Evolutionary conservation across 2,797 vertebrate species (phyloP).

Genomic region (Allobates femoralis): DNA sequence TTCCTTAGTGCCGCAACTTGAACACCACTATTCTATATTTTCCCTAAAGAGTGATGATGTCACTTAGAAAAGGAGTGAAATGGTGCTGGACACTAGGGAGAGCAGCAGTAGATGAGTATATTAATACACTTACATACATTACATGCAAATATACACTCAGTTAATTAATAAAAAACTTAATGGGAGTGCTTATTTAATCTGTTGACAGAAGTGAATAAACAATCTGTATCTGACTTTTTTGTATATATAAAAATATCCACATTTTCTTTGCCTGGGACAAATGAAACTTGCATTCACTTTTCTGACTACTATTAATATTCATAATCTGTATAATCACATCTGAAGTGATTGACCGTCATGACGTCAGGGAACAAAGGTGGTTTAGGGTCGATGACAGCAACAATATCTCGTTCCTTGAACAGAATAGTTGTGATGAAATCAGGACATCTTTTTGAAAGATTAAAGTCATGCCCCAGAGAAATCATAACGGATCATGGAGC

Average conservation of each 20-base stretch:
- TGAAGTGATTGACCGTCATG: neutral
- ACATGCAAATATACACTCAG: too few relatives aligned
- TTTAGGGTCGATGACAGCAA: conserved; percentile 9
- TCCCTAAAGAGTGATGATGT: too few relatives aligned
- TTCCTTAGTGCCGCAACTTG: too few relatives aligned
- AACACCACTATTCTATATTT: too few relatives aligned
- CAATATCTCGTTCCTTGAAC: neutral
- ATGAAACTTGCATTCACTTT: neutral
- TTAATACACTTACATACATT: too few relatives aligned
- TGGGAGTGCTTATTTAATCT: too few relatives aligned
- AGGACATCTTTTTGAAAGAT: conserved; percentile 34
- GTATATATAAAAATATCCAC: neutral
- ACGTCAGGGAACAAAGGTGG: neutral
- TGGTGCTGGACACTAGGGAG: too few relatives aligned
- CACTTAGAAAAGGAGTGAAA: too few relatives aligned
- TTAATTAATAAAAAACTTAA: too few relatives aligned
- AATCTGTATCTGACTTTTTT: neutral
- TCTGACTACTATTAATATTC: neutral
- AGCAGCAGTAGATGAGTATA: too few relatives aligned
- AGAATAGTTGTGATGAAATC: neutral
- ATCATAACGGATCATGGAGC: conserved; percentile 15
- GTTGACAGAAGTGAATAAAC: neutral
- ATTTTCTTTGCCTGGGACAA: neutral
- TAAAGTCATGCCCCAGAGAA: conserved; percentile 42
- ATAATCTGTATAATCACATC: neutral